Evolutionary conservation across 92 coral and sea anemone species (phyloP), one percentile per base, ranked within the genome.

Genomic region (Porites divaricata): DNA sequence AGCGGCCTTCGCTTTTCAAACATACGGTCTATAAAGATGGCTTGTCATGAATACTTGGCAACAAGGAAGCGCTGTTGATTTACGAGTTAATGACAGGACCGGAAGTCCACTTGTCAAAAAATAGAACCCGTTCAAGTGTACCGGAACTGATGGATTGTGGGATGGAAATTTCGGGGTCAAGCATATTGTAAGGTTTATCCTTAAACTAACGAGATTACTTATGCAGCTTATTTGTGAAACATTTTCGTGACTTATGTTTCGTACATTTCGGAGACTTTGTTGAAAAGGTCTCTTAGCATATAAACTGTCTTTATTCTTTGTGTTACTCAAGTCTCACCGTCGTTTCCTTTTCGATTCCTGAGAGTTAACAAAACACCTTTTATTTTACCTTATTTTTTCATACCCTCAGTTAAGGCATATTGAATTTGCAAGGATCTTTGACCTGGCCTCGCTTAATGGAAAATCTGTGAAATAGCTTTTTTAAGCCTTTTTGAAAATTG

Each of bases 51-150:
- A 50, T 63, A 63, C 72, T 61, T 82, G 63, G 62, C 85, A 85
- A 71, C 22, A 58, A 82, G 93, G 88, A 90, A 90, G 83, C 72
- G 64, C 83, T 90, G 93, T 68, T 86, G 93, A 90, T 86, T 90
- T 86, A 86, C 79, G 86, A 88, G 61, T 62, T 63, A 66, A 25
- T 83, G 91, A 90, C 88, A 90, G 75, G 88, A 66, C 58, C 83
- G 91, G 89, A 72, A 82, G 68, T 76, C 71, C 52, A 59, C 62
- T 52, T 82, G 86, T 73, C 86, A 82, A 82, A 63, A 28, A 63
- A 48, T 45, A 82, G 72, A 71, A 82, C 79, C 52, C 52, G 17
- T 41, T 61, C 79, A 51, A 24, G 86, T 61, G 11, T 16, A 59
- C 78, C 71, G 78, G 63, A 73, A 82, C 86, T 63, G 9, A 51